A percentile compares a stretch with the other conserved stretches of the same genome.
Evolutionary conservation across 2,888 invertebrate species (phyloP).

Genomic region (Heterodera filipjevi): DNA sequence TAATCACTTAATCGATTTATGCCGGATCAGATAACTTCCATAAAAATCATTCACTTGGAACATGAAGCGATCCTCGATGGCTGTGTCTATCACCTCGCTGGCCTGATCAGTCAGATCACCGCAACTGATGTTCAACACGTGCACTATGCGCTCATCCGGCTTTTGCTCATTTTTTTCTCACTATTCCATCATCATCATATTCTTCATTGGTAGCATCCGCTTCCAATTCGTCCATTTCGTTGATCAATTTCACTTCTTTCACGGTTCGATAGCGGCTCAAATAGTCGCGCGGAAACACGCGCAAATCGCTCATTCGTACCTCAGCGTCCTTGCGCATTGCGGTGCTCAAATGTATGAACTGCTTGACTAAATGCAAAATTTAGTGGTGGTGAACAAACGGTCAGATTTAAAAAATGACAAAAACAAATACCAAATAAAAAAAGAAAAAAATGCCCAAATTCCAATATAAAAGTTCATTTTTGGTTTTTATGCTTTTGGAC

Average conservation of each 20-base stretch:
- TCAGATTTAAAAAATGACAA: too few species aligned
- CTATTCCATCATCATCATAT: neutral
- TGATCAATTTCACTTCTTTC: conserved; percentile 14
- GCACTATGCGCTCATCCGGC: conserved; percentile 13
- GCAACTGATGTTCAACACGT: conserved; percentile 31
- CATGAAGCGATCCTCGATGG: conserved; percentile 13
- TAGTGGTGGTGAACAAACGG: too few species aligned
- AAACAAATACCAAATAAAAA: too few species aligned
- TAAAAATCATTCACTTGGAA: conserved; percentile 24
- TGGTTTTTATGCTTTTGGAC: too few species aligned
- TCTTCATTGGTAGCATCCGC: conserved; percentile 3
- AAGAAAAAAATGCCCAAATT: too few species aligned
- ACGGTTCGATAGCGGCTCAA: conserved; percentile 33
- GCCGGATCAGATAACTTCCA: too few species aligned
- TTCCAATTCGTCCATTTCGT: neutral
- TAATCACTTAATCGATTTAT: too few species aligned
- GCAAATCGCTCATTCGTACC: conserved; percentile 23
- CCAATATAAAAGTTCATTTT: too few species aligned
- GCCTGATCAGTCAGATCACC: conserved; percentile 29
- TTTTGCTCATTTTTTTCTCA: neutral
- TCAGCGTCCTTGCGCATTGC: conserved; percentile 19
- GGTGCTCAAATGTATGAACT: neutral
- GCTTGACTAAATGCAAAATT: conserved; percentile 18
- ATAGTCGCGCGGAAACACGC: conserved; percentile 30
- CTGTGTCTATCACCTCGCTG: conserved; percentile 21